Conservation (phyloP, 1,140 invertebrate species). For the Drosophila burlai region DNA sequence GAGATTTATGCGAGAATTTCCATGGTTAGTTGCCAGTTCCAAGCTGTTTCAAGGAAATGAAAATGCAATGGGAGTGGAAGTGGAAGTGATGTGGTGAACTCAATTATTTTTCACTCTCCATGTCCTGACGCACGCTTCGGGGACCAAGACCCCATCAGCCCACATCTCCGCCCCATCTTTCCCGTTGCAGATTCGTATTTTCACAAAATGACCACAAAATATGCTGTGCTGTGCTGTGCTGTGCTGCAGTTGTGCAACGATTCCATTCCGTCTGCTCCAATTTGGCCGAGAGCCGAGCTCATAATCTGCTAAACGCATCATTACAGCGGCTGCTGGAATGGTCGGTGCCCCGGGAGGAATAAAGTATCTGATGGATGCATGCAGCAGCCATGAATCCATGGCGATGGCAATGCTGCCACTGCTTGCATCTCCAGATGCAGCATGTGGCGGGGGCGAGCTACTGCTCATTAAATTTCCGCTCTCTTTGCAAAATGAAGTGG, state of each 20-base stretch:
- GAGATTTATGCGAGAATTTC: not conserved
- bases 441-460: slow-evolving; percentile 30
- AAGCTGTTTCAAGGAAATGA: slow-evolving; percentile 9
- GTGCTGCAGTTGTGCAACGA: slow-evolving; percentile 14
- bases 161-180: not conserved
- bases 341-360: slow-evolving; percentile 24
- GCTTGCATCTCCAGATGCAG: not conserved
- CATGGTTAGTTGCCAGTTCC: not conserved
- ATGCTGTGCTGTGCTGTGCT: not conserved
- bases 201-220: slow-evolving; percentile 76
- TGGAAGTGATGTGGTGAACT: slow-evolving; percentile 9
- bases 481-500: slow-evolving; percentile 80
- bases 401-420: not conserved
- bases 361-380: slow-evolving; percentile 47
- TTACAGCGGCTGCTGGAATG: slow-evolving; percentile 43
- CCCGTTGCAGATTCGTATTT: slow-evolving; percentile 7
- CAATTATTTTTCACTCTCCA: slow-evolving; percentile 28
- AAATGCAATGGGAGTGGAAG: not conserved
- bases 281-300: slow-evolving; percentile 56
- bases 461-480: slow-evolving; percentile 82
- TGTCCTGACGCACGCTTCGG: slow-evolving; percentile 29
- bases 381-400: slow-evolving; percentile 2
- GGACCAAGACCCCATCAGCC: not conserved
- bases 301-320: slow-evolving; percentile 81
- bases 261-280: slow-evolving; percentile 50